These are phyloP conservation scores for Cephonodes hylas DNA, from an alignment of 2,888 invertebrate species.

Conservation along the genomic window DNA sequence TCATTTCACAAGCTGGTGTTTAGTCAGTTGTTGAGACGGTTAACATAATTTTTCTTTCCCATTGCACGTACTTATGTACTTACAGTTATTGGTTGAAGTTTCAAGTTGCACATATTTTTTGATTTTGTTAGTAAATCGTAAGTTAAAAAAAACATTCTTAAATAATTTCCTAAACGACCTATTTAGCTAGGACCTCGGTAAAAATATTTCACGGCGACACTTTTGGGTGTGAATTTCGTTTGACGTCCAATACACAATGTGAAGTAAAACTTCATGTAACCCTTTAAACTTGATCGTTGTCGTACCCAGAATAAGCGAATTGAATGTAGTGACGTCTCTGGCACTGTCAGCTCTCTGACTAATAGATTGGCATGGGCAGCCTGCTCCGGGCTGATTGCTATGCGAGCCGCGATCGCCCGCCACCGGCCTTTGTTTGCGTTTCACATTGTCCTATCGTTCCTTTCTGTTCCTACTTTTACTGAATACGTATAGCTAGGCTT, in stretches of 20 bases:
- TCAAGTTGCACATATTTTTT: too few species aligned
- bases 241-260: not conserved
- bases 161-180: too few species aligned
- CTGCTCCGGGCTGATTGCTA: constrained; percentile 62
- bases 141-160: too few species aligned
- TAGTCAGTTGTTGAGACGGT: too few species aligned
- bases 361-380: constrained; percentile 22
- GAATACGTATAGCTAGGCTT: constrained; percentile 22
- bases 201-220: too few species aligned
- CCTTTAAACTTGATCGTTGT: not conserved
- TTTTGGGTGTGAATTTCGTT: too few species aligned
- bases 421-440: constrained; percentile 63
- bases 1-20: too few species aligned
- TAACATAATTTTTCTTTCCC: too few species aligned
- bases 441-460: constrained; percentile 64
- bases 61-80: too few species aligned
- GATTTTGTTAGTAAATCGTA: too few species aligned
- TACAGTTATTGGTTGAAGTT: too few species aligned
- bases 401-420: constrained; percentile 56
- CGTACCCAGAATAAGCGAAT: not conserved
- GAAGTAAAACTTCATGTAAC: not conserved
- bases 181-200: too few species aligned
- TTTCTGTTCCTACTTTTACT: constrained; percentile 60
- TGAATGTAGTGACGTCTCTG: not conserved
- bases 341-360: constrained; percentile 8